Evolutionary conservation across 1,140 invertebrate genomes (phyloP), one percentile per base, ranked within the genome.

Genomic region (Drosophila athabasca): DNA sequence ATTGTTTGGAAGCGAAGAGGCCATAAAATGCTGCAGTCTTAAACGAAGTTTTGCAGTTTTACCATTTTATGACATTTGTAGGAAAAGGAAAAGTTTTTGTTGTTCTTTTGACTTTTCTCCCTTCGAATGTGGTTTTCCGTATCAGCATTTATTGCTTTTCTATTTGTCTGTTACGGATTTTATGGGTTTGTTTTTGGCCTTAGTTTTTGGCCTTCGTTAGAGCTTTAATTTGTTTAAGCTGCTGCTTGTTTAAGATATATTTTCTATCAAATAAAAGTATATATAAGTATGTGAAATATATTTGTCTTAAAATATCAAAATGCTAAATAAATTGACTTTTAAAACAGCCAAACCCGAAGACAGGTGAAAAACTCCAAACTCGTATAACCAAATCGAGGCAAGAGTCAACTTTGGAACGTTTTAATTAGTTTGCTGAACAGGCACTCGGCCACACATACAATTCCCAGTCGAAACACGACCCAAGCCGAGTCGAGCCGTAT

Each of bases 341-440:
- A 19, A 46, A 15, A 24, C n/a, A 61, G 19, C 3, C n/a, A 2
- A 9, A n/a, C 22, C 39, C 17, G 4, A 17, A 22, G 29, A 31
- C 17, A 24, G 29, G 43, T 26, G 31, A 26, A 31, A 13, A 22
- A 9, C 7, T 57, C 22, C n/a, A 15, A 19, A 19, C 17, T 19
- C 17, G 8, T 31, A 31, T 31, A 9, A 45, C 46, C 39, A 43
- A 29, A 53, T 31, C 61, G 35, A 9, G 9, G 49, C 19, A 65
- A 35, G 43, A 46, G 44, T 68, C 51, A 44, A 69, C 64, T 69
- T 68, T 43, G n/a, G 51, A 35, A 68, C 66, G 55, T 87, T 85
- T 87, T 87, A 85, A 85, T 85, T 82, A 85, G 82, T 85, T 87
- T 87, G 61, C 51, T 13, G 45, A 43, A 19, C 15, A 19, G 4